A percentile compares a stretch with the other conserved stretches of the same genome.
Conservation (phyloP, 2,888 invertebrate species). For the Beris chalybata region DNA sequence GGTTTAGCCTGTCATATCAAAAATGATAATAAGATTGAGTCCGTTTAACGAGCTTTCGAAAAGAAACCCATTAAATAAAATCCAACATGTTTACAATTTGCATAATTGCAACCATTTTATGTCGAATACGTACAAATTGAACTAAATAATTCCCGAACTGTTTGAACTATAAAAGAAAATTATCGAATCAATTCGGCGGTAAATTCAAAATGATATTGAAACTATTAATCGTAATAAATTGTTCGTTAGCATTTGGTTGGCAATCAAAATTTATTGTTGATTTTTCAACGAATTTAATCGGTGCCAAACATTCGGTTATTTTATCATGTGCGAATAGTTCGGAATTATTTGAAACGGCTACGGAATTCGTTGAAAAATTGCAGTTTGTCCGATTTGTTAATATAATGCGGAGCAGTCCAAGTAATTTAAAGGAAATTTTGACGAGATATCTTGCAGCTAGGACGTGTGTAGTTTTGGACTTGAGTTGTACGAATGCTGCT, state of each 20-base stretch:
- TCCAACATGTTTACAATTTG: conserved; percentile 23
- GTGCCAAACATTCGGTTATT: conserved; percentile 42
- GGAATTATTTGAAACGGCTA: background rate
- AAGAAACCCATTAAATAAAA: background rate
- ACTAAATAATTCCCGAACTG: background rate
- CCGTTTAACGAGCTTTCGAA: background rate
- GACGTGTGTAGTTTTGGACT: conserved; percentile 23
- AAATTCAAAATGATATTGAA: background rate
- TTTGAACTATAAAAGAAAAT: background rate
- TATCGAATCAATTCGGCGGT: background rate
- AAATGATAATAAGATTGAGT: too few species aligned
- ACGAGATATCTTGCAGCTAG: background rate
- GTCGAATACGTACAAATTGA: conserved; percentile 7
- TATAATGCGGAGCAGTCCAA: background rate
- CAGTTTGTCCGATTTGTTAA: conserved; percentile 10
- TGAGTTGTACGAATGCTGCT: background rate
- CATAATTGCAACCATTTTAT: conserved; percentile 5
- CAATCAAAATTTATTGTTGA: conserved; percentile 4
- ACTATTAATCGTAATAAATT: conserved; percentile 1
- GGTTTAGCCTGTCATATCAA: too few species aligned
- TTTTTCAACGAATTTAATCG: conserved; percentile 40
- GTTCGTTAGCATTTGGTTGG: background rate
- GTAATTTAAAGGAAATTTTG: conserved; percentile 1
- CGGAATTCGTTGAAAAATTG: background rate
- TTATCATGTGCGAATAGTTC: conserved; percentile 40